Conservation (phyloP, 2,888 invertebrate species). For the Aspidiotus destructor region DNA sequence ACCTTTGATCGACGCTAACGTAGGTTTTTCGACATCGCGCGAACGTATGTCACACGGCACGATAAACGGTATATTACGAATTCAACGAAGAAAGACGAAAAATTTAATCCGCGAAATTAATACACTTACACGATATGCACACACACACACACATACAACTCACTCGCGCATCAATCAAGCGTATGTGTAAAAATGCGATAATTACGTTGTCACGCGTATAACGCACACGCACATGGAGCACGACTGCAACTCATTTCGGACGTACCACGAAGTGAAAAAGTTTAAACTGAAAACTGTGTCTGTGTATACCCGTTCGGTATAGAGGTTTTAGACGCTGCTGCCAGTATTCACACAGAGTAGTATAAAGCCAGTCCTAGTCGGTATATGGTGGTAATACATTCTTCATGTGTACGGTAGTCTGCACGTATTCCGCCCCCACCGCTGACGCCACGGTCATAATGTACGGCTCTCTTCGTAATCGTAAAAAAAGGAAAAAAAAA, state of each 20-base stretch:
- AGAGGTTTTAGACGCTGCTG: background rate
- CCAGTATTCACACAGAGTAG: background rate
- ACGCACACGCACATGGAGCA: slow-evolving; percentile 19
- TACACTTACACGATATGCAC: no score
- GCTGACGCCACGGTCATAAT: background rate
- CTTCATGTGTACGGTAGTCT: background rate
- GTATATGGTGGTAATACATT: slow-evolving; percentile 22
- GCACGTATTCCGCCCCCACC: slow-evolving; percentile 18
- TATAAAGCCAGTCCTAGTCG: slow-evolving; percentile 7
- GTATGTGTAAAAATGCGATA: background rate
- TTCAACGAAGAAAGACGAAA: background rate
- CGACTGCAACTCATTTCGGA: slow-evolving; percentile 20
- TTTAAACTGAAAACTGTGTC: slow-evolving; percentile 15
- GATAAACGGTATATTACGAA: background rate
- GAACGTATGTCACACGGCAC: background rate
- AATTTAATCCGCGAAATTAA: no score
- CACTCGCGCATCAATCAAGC: background rate
- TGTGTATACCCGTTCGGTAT: background rate
- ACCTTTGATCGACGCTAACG: no score
- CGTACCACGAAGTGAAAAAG: slow-evolving; percentile 16
- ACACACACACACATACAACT: background rate
- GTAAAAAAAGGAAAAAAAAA: no score
- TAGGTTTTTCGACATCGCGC: slow-evolving; percentile 4
- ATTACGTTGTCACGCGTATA: slow-evolving; percentile 14
- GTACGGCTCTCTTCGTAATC: background rate